Evolutionary conservation across 2,113 vertebrate genomes (phyloP).

Genomic region (Lasiurus cinereus): DNA sequence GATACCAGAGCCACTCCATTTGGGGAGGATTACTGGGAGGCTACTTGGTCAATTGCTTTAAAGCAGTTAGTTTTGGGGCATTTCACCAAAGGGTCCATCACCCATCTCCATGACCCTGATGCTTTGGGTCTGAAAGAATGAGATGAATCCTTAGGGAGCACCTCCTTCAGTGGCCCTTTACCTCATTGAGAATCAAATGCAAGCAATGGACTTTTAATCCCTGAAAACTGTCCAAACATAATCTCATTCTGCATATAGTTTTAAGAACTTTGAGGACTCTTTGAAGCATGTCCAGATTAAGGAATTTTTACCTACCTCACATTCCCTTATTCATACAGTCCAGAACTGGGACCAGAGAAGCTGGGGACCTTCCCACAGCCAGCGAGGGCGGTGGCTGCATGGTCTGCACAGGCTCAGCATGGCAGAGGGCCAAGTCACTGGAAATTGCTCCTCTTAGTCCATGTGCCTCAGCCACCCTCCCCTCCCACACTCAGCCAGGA

Average conservation of each 20-base stretch:
- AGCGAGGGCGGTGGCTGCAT: accelerated
- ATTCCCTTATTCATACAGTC: background rate
- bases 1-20: background rate
- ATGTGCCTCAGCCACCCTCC: background rate
- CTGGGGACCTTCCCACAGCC: background rate
- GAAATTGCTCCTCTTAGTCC: background rate
- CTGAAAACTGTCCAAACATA: background rate
- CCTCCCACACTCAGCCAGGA: too few relatives aligned
- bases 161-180: background rate
- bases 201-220: background rate
- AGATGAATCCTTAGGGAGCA: background rate
- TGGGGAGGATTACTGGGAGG: background rate
- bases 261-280: background rate
- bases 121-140: background rate
- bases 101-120: background rate
- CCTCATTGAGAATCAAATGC: background rate
- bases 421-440: background rate
- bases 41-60: background rate
- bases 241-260: background rate
- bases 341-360: background rate
- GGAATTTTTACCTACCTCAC: background rate
- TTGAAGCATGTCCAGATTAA: background rate
- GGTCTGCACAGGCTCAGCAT: background rate
- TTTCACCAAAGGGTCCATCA: background rate
- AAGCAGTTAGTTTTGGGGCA: background rate